Evolutionary conservation across 2,888 invertebrate genomes (phyloP), one percentile per base, ranked within the genome.

Genomic region (Drepanosiphum platanoidis): DNA sequence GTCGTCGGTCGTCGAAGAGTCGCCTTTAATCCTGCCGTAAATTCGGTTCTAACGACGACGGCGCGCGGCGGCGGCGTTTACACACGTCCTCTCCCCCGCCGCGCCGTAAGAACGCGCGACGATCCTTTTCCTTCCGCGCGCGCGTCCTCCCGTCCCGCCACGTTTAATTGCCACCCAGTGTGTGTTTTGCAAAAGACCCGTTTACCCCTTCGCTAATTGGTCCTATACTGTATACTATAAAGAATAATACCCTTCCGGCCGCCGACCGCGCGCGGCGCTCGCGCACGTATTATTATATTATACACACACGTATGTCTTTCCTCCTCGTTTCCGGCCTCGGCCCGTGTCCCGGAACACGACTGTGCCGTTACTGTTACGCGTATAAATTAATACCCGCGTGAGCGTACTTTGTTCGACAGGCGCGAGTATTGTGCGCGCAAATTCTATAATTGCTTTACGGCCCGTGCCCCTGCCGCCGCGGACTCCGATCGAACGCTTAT

Each of bases 161-260:
- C 42, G 46, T 83, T 74, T 83, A 83, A 74, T 83, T 83, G 83
- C 83, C 39, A 34, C 66, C 27, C 32, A 66, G 42, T 18, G 72
- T 18, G 72, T 66, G 83, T 74, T 74, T 72, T 64, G 82, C 74
- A 64, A 82, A 82, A 72, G 32, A 74, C 72, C 82, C 72, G 46
- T 82, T 82, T 82, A 64, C 72, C 72, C 72, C 42, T 74, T 68
- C 66, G 74, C 83, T 83, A 83, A 83, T 83, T 83, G 83, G 68
- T 80, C 68, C 42, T 27, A n/a, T 7, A 30, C 39, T 74, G 5
- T n/a, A 46, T 39, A 15, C 58, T n/a, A 58, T 72, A 72, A 82
- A 42, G 72, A 82, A 82, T 70, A 36, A 7, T 61, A 39, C 22
- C 27, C n/a, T 72, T 52, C 15, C 32, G n/a, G 18, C 39, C 7